phyloP scores from a whole-genome alignment of 2,888 invertebrate genomes.

The Aleiodes alternator region DNA sequence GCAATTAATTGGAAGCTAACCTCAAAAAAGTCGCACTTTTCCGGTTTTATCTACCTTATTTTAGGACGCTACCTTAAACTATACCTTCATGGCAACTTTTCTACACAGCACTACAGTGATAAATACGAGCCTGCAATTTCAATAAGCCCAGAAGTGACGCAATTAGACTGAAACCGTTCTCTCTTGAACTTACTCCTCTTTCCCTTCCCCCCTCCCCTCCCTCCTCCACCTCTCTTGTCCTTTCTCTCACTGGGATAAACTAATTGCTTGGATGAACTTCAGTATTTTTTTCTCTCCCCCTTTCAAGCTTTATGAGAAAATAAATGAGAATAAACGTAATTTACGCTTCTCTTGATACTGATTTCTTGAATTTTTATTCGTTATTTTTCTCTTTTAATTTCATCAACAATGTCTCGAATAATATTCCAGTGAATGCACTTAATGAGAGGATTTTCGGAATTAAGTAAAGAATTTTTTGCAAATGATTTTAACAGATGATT shows the following conservation, averaged over 20 bases:
- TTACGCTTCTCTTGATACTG: too few relatives aligned
- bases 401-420: neutral
- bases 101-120: neutral
- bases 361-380: slow-evolving; percentile 2
- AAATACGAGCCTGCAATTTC: slow-evolving; percentile 44
- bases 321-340: too few relatives aligned
- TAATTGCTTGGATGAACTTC: slow-evolving; percentile 39
- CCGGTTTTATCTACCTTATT: too few relatives aligned
- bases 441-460: neutral
- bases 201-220: neutral
- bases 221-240: neutral
- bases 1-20: too few relatives aligned
- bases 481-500: too few relatives aligned
- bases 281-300: neutral
- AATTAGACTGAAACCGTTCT: slow-evolving; percentile 40
- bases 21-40: too few relatives aligned
- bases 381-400: neutral
- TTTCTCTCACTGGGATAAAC: slow-evolving; percentile 34
- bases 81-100: neutral
- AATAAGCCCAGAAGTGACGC: slow-evolving; percentile 43
- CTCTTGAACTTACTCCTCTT: neutral
- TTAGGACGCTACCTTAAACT: neutral
- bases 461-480: too few relatives aligned
- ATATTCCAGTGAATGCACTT: neutral
- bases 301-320: neutral